Conservation (phyloP, 2,797 vertebrate species). For the Cirrhinus molitorella region DNA sequence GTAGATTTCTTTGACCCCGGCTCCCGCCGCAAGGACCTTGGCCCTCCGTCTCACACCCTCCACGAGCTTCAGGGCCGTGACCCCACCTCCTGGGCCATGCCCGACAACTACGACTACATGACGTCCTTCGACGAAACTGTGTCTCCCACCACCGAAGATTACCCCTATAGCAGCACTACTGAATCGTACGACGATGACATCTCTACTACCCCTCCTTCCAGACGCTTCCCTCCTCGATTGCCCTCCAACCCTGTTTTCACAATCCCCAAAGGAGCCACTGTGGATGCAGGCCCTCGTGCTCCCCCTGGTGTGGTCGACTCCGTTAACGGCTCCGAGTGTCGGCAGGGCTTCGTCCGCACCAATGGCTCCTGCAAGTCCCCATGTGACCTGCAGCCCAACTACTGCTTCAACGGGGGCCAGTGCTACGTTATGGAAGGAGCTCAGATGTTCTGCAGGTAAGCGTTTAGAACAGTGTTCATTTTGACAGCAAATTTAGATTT, state of each 20-base stretch:
- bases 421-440: conserved; percentile 91
- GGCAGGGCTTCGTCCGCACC: conserved; percentile 81
- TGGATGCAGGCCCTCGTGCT: conserved; percentile 61
- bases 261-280: conserved; percentile 57
- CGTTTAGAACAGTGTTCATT: too few relatives aligned
- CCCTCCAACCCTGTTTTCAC: conserved; percentile 64
- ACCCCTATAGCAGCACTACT: conserved; percentile 80
- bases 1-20: conserved; percentile 87
- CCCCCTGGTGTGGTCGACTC: conserved; percentile 57
- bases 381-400: conserved; percentile 89
- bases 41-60: conserved; percentile 69
- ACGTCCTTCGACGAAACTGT: conserved; percentile 87
- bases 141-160: conserved; percentile 86
- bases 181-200: conserved; percentile 78
- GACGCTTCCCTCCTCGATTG: conserved; percentile 64
- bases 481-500: too few relatives aligned
- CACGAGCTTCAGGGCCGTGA: conserved; percentile 78
- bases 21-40: conserved; percentile 74
- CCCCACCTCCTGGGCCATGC: conserved; percentile 85
- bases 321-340: conserved; percentile 82
- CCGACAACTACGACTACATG: conserved; percentile 88
- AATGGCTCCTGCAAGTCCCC: conserved; percentile 91
- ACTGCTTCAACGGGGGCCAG: conserved; percentile 96
- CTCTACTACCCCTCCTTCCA: conserved; percentile 70
- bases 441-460: conserved; percentile 95